A percentile compares a stretch with the other conserved stretches of the same genome.
These are phyloP conservation scores for Dreissena rostriformis DNA, from an alignment of 1,140 invertebrate species.

Conservation along the genomic window DNA sequence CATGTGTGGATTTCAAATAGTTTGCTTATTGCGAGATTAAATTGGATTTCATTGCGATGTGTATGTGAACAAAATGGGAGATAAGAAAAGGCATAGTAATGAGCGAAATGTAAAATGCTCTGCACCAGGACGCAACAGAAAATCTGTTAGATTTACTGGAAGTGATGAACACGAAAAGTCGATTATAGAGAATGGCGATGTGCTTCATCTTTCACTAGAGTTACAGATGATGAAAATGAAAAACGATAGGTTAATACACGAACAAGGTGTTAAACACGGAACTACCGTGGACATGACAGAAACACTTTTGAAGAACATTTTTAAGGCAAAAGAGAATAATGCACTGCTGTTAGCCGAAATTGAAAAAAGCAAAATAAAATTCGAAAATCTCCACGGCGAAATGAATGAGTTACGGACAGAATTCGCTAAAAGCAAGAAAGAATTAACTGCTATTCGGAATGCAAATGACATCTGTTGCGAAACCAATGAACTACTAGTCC, in stretches of 20 bases:
- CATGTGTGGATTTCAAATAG: no score
- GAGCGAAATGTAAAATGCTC: background rate
- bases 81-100: background rate
- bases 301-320: background rate
- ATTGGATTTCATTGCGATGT: background rate
- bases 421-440: constrained; percentile 25
- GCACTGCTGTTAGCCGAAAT: constrained; percentile 24
- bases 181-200: background rate
- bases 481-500: background rate
- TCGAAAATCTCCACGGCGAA: constrained; percentile 12
- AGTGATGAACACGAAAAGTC: no score
- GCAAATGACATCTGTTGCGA: constrained; percentile 4
- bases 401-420: constrained; percentile 2
- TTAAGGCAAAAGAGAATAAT: constrained; percentile 4
- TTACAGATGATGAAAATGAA: constrained; percentile 1
- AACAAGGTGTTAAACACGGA: constrained; percentile 28
- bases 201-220: background rate
- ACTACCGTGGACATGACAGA: background rate
- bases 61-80: background rate
- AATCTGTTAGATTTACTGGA: no score
- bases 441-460: constrained; percentile 3
- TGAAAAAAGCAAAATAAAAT: background rate
- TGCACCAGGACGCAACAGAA: background rate
- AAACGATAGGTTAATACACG: background rate
- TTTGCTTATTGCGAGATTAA: background rate